Percentiles rank a stretch among this genome's conserved stretches.
phyloP scores from a whole-genome alignment of 2,113 vertebrate genomes.

The Silurus glanis region DNA sequence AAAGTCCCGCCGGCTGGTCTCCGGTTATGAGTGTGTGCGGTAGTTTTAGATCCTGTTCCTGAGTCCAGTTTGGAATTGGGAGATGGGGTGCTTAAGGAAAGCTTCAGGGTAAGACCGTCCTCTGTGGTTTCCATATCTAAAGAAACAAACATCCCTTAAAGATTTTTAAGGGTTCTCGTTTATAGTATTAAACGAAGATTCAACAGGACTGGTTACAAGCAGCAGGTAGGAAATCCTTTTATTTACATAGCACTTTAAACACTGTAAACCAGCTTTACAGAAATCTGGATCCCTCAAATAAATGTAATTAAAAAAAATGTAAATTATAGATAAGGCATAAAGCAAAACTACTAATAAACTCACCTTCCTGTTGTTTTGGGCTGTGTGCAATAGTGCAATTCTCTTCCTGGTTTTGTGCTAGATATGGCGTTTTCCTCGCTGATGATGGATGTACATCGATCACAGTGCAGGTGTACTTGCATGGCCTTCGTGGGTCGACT shows the following conservation, averaged over 20 bases:
- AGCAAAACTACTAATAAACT: slow-evolving; percentile 18
- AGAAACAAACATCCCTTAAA: neutral
- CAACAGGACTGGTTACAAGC: neutral
- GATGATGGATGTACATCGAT: slow-evolving; percentile 79
- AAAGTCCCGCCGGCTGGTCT: slow-evolving; percentile 82
- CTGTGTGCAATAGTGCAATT: slow-evolving; percentile 87
- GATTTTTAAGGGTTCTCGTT: neutral
- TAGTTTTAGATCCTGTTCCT: slow-evolving; percentile 74
- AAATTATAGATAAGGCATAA: neutral
- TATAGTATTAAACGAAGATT: neutral
- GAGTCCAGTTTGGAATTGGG: slow-evolving; percentile 71
- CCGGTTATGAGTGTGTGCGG: slow-evolving; percentile 78
- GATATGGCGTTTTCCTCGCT: slow-evolving; percentile 68
- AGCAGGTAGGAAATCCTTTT: neutral
- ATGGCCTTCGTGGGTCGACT: slow-evolving; percentile 80
- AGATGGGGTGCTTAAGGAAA: slow-evolving; percentile 64
- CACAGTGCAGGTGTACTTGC: slow-evolving; percentile 85
- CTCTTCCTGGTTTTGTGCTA: slow-evolving; percentile 71
- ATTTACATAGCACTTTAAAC: neutral
- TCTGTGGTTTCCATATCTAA: slow-evolving; percentile 65
- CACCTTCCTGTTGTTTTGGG: slow-evolving; percentile 70
- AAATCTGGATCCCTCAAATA: neutral
- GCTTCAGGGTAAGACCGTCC: slow-evolving; percentile 63
- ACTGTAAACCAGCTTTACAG: too few species aligned
- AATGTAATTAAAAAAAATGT: neutral